Evolutionary conservation across 1,140 invertebrate species (phyloP).

Genomic region (Linepithema humile): DNA sequence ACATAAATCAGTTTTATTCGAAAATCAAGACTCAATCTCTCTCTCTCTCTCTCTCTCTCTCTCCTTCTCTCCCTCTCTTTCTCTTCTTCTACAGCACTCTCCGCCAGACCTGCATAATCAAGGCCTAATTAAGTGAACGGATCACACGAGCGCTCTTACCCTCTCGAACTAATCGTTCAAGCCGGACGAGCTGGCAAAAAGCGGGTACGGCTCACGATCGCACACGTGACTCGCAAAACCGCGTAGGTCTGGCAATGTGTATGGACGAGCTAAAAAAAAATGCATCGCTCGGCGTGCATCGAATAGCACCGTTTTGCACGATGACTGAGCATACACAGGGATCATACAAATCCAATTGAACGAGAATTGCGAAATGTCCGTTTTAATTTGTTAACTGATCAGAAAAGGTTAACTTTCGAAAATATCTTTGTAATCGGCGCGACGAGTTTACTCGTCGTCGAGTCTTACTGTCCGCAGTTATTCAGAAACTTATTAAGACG

Average conservation of each 20-base stretch:
- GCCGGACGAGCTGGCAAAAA: slow-evolving; percentile 57
- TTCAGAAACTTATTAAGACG: not conserved
- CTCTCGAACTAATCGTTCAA: slow-evolving; percentile 56
- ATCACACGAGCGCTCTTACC: slow-evolving; percentile 64
- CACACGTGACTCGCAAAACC: slow-evolving; percentile 66
- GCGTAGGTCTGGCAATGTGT: slow-evolving; percentile 19
- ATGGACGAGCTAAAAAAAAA: slow-evolving; percentile 15
- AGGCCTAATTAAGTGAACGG: slow-evolving; percentile 64
- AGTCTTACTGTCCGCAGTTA: not conserved
- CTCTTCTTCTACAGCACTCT: slow-evolving; percentile 30
- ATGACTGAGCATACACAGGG: not conserved
- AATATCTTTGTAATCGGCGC: not conserved
- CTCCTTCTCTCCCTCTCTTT: not conserved
- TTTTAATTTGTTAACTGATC: not conserved
- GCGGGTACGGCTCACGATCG: slow-evolving; percentile 18
- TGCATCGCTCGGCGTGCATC: not conserved
- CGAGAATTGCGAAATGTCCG: not conserved
- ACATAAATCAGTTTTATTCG: slow-evolving; percentile 39
- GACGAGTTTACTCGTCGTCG: not conserved
- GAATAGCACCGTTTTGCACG: not conserved
- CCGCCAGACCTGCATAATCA: slow-evolving; percentile 71
- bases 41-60: not conserved
- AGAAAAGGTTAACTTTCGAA: not conserved
- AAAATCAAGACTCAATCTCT: slow-evolving; percentile 27
- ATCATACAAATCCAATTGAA: not conserved